A percentile compares a stretch with the other conserved stretches of the same genome.
Evolutionary conservation across 2,113 vertebrate species (phyloP).

Genomic region (Pangasianodon hypophthalmus): DNA sequence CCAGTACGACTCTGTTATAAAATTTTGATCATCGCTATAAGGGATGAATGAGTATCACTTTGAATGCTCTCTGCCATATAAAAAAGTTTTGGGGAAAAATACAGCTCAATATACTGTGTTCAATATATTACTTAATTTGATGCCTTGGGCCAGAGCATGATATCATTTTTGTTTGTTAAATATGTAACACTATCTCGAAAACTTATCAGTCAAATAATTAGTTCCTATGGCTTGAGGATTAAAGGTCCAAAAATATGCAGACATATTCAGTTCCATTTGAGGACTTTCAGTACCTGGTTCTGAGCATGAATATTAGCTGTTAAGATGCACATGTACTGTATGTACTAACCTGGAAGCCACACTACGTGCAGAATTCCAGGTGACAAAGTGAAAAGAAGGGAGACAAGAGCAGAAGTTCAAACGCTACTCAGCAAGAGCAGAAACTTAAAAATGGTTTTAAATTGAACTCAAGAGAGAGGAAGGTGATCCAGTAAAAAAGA

Average conservation of each 20-base stretch:
- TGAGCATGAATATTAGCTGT: slow-evolving; percentile 26
- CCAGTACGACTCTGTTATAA: neutral
- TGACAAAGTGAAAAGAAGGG: slow-evolving; percentile 77
- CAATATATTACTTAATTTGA: neutral
- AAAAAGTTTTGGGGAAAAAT: neutral
- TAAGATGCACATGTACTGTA: slow-evolving; percentile 57
- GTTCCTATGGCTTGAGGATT: neutral
- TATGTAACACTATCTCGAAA: slow-evolving; percentile 4
- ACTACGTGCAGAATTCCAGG: slow-evolving; percentile 86
- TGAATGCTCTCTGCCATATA: neutral
- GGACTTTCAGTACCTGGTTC: neutral
- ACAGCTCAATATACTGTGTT: neutral
- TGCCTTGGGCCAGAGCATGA: neutral
- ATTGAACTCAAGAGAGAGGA: slow-evolving; percentile 20
- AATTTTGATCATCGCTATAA: neutral
- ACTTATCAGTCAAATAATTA: neutral
- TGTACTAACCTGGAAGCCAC: slow-evolving; percentile 96
- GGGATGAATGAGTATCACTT: neutral
- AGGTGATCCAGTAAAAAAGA: slow-evolving; percentile 7
- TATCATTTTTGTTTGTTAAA: neutral
- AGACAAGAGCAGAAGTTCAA: slow-evolving; percentile 69
- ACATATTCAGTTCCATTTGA: neutral
- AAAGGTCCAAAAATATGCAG: neutral
- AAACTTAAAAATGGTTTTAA: slow-evolving; percentile 35
- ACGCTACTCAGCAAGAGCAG: slow-evolving; percentile 34